Base-by-base conservation (phyloP, 2,113 vertebrate genomes). In the Isichthys henryi region DNA sequence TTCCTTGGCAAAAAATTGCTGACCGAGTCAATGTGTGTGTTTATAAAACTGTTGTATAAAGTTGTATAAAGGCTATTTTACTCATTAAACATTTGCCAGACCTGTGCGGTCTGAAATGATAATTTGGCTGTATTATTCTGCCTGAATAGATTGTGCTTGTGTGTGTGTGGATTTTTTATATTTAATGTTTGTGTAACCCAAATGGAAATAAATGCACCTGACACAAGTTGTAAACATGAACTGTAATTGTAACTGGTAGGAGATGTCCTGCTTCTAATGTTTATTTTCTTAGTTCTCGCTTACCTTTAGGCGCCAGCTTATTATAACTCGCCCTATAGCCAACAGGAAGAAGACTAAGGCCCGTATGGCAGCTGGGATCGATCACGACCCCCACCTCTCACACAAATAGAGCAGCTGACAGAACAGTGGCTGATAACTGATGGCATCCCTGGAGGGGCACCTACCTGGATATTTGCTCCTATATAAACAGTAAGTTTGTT, bases 1-100 rank as follows among this genome's bases (percentile, higher is more conserved):
- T 70, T 70, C 62, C 27, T 31, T 70, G 62, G 62, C 62, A 70
- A 70, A 70, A 31, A 70, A 70, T 70, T 70, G 62, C 62, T 70
- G 62, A 70, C 62, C 62, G 62, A 70, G 62, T 70, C 27, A 70
- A 70, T 70, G 62, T 70, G 62, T 3, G 62, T 31, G 62, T 70
- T 70, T 70, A 70, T 70, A 70, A 31, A 70, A 70, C 62, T 70
- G 62, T 70, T 70, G 62, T 70, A 70, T 27, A 70, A 70, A 70
- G 62, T 70, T 70, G 62, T 70, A 70, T 70, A 70, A 70, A 70
- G n/a, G n/a, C 62, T 70, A 70, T 70, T 70, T 70, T 70, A 70
- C 62, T 70, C 62, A 70, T 70, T 70, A 70, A 70, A 70, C 62
- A 70, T 70, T 70, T 70, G 62, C 62, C 62, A 70, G 62, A 31